Evolutionary conservation across 2,113 vertebrate species (phyloP).

Genomic region (Mesitornis unicolor): DNA sequence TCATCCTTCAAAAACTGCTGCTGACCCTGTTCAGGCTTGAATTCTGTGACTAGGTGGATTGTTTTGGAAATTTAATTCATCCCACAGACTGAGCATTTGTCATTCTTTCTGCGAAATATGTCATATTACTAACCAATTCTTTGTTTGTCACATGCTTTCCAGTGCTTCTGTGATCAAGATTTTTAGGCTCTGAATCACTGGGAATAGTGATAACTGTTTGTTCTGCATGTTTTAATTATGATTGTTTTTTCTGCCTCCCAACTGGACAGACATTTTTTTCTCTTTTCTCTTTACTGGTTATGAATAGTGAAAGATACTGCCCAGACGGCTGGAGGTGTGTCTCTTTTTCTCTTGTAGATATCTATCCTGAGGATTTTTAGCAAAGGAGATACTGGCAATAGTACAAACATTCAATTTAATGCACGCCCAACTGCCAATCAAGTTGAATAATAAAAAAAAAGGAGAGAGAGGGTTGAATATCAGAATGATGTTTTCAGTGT

Average conservation of each 20-base stretch:
- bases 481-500: background rate
- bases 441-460: background rate
- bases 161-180: background rate
- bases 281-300: background rate
- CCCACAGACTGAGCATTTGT: background rate
- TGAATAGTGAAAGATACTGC: background rate
- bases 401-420: background rate
- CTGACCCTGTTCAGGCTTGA: background rate
- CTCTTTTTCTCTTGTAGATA: background rate
- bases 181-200: background rate
- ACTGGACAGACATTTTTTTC: background rate
- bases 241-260: background rate
- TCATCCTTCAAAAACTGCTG: background rate
- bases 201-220: background rate
- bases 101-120: background rate
- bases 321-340: background rate
- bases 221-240: background rate
- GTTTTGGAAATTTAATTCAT: background rate
- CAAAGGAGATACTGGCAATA: background rate
- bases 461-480: rapidly evolving
- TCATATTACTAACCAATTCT: background rate
- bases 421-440: background rate
- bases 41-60: background rate
- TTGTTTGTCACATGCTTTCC: background rate
- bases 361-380: background rate